Evolutionary conservation across 2,888 invertebrate genomes (phyloP).

Genomic region (Phaonia tiefii): DNA sequence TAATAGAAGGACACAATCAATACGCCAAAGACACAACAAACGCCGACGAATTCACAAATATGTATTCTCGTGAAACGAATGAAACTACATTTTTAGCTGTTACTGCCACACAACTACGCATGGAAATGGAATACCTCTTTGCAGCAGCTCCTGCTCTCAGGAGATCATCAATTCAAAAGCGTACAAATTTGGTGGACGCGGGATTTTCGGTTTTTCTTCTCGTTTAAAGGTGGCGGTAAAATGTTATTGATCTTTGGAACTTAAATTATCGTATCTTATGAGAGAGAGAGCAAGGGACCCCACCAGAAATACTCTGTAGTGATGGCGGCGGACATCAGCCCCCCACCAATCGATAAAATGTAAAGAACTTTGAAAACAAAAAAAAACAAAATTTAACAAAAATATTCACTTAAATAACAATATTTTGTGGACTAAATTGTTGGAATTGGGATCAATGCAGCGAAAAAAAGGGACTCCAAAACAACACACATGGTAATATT

Average conservation of each 20-base stretch:
- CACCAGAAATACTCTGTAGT: background rate
- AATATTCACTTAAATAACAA: constrained; percentile 63
- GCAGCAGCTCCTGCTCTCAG: too few relatives aligned
- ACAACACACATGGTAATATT: too few relatives aligned
- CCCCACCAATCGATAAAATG: background rate
- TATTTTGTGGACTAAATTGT: constrained; percentile 60
- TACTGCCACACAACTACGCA: too few relatives aligned
- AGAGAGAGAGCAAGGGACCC: background rate
- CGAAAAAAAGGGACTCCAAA: too few relatives aligned
- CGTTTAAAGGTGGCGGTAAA: constrained; percentile 64
- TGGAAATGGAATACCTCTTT: too few relatives aligned
- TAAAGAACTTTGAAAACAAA: background rate
- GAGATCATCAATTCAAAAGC: background rate
- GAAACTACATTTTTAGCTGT: background rate
- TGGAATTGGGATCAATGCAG: background rate
- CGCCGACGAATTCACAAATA: background rate
- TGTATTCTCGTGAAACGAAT: background rate
- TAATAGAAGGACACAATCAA: background rate
- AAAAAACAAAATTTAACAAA: constrained; percentile 29
- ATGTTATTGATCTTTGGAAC: constrained; percentile 65
- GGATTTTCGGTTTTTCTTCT: constrained; percentile 5
- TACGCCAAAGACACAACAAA: background rate
- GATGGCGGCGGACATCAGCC: background rate
- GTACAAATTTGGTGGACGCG: background rate
- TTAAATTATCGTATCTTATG: constrained; percentile 55